A percentile compares a stretch with the other conserved stretches of the same genome.
Evolutionary conservation across 1,140 invertebrate genomes (phyloP).

Genomic region (Aphidius ervi): DNA sequence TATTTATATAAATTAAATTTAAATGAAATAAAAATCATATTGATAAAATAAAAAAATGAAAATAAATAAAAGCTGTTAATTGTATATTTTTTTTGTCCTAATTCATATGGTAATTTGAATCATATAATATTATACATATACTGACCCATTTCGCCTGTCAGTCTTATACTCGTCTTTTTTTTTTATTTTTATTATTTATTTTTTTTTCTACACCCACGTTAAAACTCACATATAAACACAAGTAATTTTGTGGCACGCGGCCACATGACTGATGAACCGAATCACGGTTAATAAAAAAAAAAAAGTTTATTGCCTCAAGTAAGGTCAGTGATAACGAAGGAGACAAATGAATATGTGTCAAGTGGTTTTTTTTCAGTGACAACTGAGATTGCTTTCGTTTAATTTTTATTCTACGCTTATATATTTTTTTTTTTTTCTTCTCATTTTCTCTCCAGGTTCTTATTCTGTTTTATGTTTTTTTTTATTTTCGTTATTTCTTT

Average conservation of each 20-base stretch:
- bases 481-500: neutral
- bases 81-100: conserved; percentile 19
- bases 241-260: no score
- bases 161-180: conserved; percentile 15
- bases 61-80: no score
- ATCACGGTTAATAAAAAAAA: neutral
- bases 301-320: conserved; percentile 1
- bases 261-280: no score
- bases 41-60: no score
- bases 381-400: conserved; percentile 1
- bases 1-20: no score
- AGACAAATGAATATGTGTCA: conserved; percentile 12
- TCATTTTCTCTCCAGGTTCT: neutral
- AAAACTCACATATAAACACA: no score
- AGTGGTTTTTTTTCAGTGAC: neutral
- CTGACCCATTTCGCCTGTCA: conserved; percentile 40
- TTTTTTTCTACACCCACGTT: neutral
- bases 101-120: conserved; percentile 42
- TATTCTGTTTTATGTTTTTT: neutral
- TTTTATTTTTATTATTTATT: conserved; percentile 26
- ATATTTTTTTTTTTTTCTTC: conserved; percentile 10
- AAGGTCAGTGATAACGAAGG: neutral
- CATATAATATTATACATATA: conserved; percentile 33
- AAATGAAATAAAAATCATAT: no score
- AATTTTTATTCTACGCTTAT: conserved; percentile 5